Evolutionary conservation across 2,113 vertebrate genomes (phyloP).

Genomic region (Suncus etruscus): DNA sequence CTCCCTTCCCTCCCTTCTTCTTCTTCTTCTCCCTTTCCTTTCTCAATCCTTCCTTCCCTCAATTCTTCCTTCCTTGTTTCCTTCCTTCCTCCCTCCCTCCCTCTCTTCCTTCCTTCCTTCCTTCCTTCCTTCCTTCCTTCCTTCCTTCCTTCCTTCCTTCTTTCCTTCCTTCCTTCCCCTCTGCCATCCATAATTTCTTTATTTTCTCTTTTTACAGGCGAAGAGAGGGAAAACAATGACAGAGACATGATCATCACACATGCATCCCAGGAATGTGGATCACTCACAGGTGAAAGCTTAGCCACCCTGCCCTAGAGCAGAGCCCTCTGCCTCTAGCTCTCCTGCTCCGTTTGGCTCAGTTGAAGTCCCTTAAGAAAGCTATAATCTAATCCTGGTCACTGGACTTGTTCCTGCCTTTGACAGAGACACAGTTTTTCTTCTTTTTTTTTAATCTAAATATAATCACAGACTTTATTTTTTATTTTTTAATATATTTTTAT

Average conservation of each 20-base stretch:
- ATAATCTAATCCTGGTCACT: conserved; percentile 16
- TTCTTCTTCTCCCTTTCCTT: too few relatives aligned
- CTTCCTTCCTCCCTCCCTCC: not conserved
- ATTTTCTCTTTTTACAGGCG: not conserved
- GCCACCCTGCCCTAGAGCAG: not conserved
- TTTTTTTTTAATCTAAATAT: too few relatives aligned
- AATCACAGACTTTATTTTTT: too few relatives aligned
- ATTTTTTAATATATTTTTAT: too few relatives aligned
- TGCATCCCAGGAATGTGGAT: not conserved
- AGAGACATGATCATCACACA: not conserved
- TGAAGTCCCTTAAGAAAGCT: conserved; percentile 53
- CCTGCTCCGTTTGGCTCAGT: not conserved
- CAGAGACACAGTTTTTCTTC: conserved; percentile 6
- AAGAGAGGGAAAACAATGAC: not conserved
- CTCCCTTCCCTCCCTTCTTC: too few relatives aligned
- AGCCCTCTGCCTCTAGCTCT: not conserved
- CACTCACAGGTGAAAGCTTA: not conserved
- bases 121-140: not conserved
- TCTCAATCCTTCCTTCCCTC: too few relatives aligned
- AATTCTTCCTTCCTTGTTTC: not conserved
- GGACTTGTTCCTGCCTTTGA: conserved; percentile 10
- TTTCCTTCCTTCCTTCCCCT: not conserved
- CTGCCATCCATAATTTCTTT: not conserved
- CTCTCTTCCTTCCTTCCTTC: not conserved
- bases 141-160: too few relatives aligned